Percentiles rank a stretch among this genome's conserved stretches.
Evolutionary conservation across 2,797 vertebrate species (phyloP).

Genomic region (Cryptoprocta ferox): DNA sequence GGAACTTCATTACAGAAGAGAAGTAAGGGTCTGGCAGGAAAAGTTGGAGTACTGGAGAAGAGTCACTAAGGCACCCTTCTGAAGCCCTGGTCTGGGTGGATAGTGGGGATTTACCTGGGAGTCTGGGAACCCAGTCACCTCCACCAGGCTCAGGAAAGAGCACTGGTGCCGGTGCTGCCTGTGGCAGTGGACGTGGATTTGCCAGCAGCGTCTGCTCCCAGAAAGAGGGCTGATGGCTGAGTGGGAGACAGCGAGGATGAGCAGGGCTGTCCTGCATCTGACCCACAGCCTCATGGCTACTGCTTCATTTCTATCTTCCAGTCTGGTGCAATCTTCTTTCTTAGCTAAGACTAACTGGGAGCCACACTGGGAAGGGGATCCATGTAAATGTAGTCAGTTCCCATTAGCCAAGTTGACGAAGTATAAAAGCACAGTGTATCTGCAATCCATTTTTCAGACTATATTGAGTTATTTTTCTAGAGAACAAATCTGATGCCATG

Average conservation of each 20-base stretch:
- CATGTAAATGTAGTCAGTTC: background rate
- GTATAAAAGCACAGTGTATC: background rate
- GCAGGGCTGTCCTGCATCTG: background rate
- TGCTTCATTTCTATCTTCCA: background rate
- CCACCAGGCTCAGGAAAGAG: background rate
- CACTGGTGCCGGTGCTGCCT: background rate
- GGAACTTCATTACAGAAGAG: background rate
- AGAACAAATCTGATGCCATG: background rate
- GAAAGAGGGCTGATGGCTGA: background rate
- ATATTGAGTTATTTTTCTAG: background rate
- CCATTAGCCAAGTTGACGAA: background rate
- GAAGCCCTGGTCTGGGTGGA: background rate
- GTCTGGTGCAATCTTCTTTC: background rate
- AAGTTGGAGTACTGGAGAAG: background rate
- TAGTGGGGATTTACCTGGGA: background rate
- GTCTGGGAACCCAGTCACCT: background rate
- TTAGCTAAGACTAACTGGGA: background rate
- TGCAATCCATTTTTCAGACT: background rate
- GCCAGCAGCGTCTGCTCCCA: background rate
- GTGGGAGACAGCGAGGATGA: background rate
- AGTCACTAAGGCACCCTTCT: too few relatives aligned
- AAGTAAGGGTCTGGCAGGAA: background rate
- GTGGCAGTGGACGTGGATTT: background rate
- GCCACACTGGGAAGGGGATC: background rate
- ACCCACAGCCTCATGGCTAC: fast-evolving